Evolutionary conservation across 2,888 invertebrate species (phyloP).

Genomic region (Hedychridium roseum): DNA sequence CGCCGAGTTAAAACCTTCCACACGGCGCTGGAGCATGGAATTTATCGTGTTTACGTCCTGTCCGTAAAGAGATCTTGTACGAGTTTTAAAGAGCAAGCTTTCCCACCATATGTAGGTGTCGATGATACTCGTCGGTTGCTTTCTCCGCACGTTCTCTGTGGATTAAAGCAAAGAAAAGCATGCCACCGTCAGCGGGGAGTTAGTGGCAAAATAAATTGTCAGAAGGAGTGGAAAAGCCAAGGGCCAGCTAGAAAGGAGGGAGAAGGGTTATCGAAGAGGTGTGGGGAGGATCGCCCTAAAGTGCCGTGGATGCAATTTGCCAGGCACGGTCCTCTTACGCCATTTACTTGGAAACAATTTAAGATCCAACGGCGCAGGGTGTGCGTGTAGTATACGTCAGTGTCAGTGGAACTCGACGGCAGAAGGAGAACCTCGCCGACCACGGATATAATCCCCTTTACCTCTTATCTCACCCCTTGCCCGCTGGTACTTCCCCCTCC

Average conservation of each 20-base stretch:
- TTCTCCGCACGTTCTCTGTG: too few species aligned
- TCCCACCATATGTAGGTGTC: too few species aligned
- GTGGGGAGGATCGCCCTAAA: constrained; percentile 25
- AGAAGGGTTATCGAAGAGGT: too few species aligned
- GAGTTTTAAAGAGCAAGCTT: too few species aligned
- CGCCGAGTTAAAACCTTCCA: too few species aligned
- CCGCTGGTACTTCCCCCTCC: constrained; percentile 6
- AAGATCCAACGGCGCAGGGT: constrained; percentile 17
- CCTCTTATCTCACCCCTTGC: too few species aligned
- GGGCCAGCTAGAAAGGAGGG: constrained; percentile 4
- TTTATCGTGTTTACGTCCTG: too few species aligned
- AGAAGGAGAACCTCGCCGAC: constrained; percentile 10
- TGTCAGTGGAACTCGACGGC: constrained; percentile 24
- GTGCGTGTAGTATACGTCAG: constrained; percentile 34
- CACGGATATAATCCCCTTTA: constrained; percentile 16
- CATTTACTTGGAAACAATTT: constrained; percentile 40
- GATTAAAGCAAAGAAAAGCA: too few species aligned
- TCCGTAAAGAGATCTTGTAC: too few species aligned
- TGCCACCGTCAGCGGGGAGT: too few species aligned
- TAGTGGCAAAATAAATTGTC: constrained; percentile 21
- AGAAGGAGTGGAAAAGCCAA: not conserved
- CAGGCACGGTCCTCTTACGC: constrained; percentile 18
- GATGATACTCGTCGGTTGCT: too few species aligned
- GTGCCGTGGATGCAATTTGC: constrained; percentile 27
- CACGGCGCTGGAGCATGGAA: too few species aligned